Percentiles rank a stretch among this genome's conserved stretches.
phyloP scores from a whole-genome alignment of 2,888 invertebrate genomes.

The Lydus trimaculatus region DNA sequence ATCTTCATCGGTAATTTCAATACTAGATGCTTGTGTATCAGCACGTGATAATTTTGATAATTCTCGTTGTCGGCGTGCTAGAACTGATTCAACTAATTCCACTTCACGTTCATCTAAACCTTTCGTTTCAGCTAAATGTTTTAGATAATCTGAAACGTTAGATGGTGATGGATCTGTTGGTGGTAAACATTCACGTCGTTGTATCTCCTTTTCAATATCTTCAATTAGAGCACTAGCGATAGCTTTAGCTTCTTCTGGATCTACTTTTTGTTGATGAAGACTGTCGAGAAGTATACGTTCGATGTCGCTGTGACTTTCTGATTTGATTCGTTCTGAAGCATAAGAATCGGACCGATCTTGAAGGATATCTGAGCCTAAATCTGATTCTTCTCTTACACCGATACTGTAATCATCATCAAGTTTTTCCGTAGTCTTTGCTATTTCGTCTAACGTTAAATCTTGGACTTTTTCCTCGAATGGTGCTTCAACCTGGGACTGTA shows the following conservation, averaged over 20 bases:
- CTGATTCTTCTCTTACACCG: constrained; percentile 55
- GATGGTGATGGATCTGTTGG: constrained; percentile 33
- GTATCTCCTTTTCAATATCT: constrained; percentile 65
- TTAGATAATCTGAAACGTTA: constrained; percentile 59
- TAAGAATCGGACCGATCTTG: constrained; percentile 56
- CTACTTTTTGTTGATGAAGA: constrained; percentile 58
- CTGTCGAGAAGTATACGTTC: constrained; percentile 58
- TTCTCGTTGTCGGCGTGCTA: constrained; percentile 60
- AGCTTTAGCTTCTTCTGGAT: constrained; percentile 62
- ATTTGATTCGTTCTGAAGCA: constrained; percentile 55
- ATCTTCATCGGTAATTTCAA: constrained; percentile 71
- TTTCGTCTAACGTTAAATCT: constrained; percentile 40
- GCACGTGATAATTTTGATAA: constrained; percentile 58
- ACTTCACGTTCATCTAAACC: constrained; percentile 61
- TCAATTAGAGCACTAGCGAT: constrained; percentile 63
- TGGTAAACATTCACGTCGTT: constrained; percentile 51
- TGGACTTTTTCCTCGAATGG: constrained; percentile 55
- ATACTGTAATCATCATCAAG: constrained; percentile 55
- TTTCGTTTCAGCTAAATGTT: constrained; percentile 60
- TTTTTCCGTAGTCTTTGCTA: constrained; percentile 45
- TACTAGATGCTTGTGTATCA: constrained; percentile 64
- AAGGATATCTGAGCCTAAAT: constrained; percentile 57
- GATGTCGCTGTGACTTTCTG: constrained; percentile 58
- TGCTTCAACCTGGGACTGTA: constrained; percentile 56
- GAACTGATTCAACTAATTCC: constrained; percentile 62